phyloP scores from a whole-genome alignment of 2,888 invertebrate species.

The Trissolcus brochymenae region DNA sequence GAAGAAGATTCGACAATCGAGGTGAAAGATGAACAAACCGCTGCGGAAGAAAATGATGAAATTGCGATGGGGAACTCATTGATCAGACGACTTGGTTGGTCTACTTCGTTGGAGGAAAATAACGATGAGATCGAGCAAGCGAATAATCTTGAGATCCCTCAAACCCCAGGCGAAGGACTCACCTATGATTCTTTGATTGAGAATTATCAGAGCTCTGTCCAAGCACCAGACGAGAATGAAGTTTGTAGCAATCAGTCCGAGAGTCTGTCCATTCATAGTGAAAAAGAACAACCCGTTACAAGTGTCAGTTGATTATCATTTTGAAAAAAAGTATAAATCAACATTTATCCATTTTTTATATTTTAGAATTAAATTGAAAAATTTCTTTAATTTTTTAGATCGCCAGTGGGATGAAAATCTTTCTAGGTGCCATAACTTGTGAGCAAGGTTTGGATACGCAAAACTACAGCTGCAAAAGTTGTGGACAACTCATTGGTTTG shows the following conservation, averaged over 20 bases:
- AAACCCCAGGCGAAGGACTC: constrained; percentile 75
- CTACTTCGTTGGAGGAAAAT: constrained; percentile 79
- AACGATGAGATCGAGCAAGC: constrained; percentile 64
- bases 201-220: constrained; percentile 78
- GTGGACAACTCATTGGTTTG: constrained; percentile 81
- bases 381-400: constrained; percentile 11
- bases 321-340: neutral
- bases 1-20: neutral
- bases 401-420: constrained; percentile 78
- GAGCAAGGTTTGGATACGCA: constrained; percentile 91
- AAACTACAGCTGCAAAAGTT: constrained; percentile 90
- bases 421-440: constrained; percentile 82
- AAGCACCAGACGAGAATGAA: constrained; percentile 80
- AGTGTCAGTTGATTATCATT: constrained; percentile 37
- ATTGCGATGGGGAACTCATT: constrained; percentile 81
- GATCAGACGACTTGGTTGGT: constrained; percentile 81
- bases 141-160: constrained; percentile 74
- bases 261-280: constrained; percentile 42
- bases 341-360: too few relatives aligned
- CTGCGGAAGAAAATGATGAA: neutral
- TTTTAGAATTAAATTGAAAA: neutral
- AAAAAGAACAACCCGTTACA: constrained; percentile 52
- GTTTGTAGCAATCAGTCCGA: constrained; percentile 75
- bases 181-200: constrained; percentile 81
- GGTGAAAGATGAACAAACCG: neutral